phyloP scores from a whole-genome alignment of 2,113 vertebrate species.

The Cavia porcellus region DNA sequence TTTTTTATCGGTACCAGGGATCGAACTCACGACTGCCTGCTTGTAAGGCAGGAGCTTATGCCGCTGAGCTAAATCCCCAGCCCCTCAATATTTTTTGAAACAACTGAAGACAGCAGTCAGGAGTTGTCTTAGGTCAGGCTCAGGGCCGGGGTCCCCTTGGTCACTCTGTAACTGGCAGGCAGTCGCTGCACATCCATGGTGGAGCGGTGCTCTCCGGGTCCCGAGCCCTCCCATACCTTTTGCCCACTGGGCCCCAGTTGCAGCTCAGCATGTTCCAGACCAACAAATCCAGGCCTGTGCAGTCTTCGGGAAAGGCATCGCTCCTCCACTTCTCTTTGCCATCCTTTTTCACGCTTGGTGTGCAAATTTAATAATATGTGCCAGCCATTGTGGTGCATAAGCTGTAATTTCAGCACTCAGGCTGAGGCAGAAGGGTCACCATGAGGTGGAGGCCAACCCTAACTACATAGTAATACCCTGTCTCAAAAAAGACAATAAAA shows the following conservation, averaged over 20 bases:
- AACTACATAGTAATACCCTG: neutral
- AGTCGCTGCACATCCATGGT: neutral
- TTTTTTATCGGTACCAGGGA: no score
- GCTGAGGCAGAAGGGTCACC: neutral
- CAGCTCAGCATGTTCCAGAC: neutral
- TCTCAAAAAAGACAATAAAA: neutral
- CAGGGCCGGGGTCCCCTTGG: neutral
- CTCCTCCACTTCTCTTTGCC: neutral
- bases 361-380: neutral
- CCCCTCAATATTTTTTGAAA: neutral
- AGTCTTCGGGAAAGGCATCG: neutral
- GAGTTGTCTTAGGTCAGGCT: neutral
- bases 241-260: neutral
- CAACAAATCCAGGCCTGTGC: neutral
- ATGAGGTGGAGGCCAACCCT: neutral
- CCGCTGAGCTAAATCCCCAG: no score
- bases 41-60: no score
- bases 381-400: neutral
- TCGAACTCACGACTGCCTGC: no score
- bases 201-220: no score
- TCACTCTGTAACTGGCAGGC: neutral
- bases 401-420: neutral
- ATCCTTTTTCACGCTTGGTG: neutral
- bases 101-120: neutral
- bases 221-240: neutral